Base-by-base conservation (phyloP, 1,140 invertebrate species). In the Muscidifurax raptorellus region DNA sequence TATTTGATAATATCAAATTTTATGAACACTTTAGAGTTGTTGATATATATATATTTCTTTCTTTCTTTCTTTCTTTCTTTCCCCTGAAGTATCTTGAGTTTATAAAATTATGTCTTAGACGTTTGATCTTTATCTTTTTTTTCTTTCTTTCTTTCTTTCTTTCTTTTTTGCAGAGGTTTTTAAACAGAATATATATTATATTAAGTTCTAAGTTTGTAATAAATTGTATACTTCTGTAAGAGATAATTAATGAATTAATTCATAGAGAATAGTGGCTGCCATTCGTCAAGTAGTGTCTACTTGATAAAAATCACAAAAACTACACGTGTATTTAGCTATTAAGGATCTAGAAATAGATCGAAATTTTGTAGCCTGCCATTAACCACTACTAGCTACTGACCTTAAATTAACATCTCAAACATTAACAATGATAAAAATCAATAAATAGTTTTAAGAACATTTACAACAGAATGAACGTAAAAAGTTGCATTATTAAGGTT, bases 361-460 rank as follows among this genome's bases (percentile, higher is more conserved):
- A 71, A 74, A 75, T 80, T 79, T 75, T 84, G 78, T 85, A 81
- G 79, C 79, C 72, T 85, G 84, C 84, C 79, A 85, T 81, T 85
- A 85, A 84, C 77, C 69, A 84, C 32, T 84, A 84, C 69, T 75
- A 79, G 44, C 40, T 85, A 81, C 79, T 85, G 71, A 81, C 12
- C 32, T 81, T 76, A 77, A 81, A 80, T 80, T 84, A 84, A 85
- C 44, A 85, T 77, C 32, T 76, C 44, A 85, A 85, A 52, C 30
- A 81, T 85, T 85, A 85, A 85, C 84, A 85, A 81, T 81, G 78
- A 84, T 47, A 30, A 69, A 47, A 76, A 80, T 66, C 32, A 84
- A 84, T 84, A 84, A 84, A 80, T 75, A 84, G 30, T 44, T 15
- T 22, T 67, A 66, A 84, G 30, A 64, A 30, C 52, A 64, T 84